These are phyloP conservation scores for Montipora efflorescens DNA, from an alignment of 64 coral and sea anemone species.

Conservation along the genomic window DNA sequence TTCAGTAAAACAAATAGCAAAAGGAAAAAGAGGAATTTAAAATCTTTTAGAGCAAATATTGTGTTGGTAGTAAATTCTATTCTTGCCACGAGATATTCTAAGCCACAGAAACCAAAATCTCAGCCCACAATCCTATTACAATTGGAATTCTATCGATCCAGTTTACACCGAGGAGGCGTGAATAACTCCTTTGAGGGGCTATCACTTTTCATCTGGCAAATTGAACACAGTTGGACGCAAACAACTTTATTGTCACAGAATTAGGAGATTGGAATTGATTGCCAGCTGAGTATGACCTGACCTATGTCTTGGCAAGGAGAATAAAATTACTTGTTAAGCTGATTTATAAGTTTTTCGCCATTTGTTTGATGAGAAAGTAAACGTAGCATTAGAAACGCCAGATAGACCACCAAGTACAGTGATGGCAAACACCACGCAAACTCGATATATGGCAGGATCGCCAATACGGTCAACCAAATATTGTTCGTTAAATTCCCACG, in stretches of 20 bases:
- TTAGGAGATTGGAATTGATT: slow-evolving; percentile 17
- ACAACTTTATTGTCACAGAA: slow-evolving; percentile 49
- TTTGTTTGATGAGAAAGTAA: neutral
- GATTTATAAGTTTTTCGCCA: neutral
- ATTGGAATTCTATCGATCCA: neutral
- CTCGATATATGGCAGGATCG: neutral
- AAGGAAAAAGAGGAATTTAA: slow-evolving; percentile 34
- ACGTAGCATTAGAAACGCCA: neutral
- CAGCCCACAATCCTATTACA: neutral
- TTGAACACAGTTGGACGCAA: slow-evolving; percentile 31
- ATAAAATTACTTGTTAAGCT: neutral
- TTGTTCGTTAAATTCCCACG: neutral
- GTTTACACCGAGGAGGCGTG: neutral
- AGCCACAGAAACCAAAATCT: neutral
- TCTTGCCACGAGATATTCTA: neutral
- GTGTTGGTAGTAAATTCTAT: neutral
- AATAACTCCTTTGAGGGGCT: neutral
- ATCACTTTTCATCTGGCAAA: slow-evolving; percentile 50
- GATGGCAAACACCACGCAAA: neutral
- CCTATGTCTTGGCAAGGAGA: neutral
- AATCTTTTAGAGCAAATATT: neutral
- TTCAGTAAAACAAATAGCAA: slow-evolving; percentile 4
- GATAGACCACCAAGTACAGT: neutral
- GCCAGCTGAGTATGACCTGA: neutral
- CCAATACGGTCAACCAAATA: neutral